Base-by-base conservation (phyloP, 2,888 invertebrate genomes). In the Acrobasis repandana region DNA sequence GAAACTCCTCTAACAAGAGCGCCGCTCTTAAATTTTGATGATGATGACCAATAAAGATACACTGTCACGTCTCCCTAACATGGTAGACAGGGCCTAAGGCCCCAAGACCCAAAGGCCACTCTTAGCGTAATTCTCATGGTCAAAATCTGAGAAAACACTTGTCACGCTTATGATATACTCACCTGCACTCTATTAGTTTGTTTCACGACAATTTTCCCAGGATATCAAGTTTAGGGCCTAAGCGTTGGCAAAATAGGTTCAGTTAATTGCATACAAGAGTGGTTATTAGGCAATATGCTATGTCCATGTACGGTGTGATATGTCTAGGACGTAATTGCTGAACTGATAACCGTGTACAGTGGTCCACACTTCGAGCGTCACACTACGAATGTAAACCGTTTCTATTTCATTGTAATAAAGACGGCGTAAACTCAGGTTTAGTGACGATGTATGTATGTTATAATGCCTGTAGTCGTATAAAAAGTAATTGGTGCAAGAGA, bases 201-300 rank as follows among this genome's bases (percentile, higher is more conserved):
- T n/a, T 10, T 11, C 43, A 2, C 15, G 15, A 5, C 15, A 15
- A 15, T 9, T 52, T 11, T 52, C 51, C 51, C 33, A 52, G n/a
- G 33, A 34, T 52, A 34, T 52, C 51, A 34, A 16, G 52, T 36
- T 54, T 38, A 54, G 52, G 16, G 10, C 28, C 14, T 48, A 49
- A 11, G 18, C 50, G 15, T 52, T 10, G 15, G 11, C 14, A 20
- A 34, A 43, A 43, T 43, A n/a, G 43, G 43, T 43, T 14, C 36
- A 38, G 36, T 15, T 36, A 10, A 54, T 54, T 54, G 16, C n/a
- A 9, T 36, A 11, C 14, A 11, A 15, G 18, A 14, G n/a, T n/a
- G 43, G 43, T 38, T 33, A 16, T 54, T 36, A 54, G 52, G 52
- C 36, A 54, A 54, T 54, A 54, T 16, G 10, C 36, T 16, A 6